phyloP scores from a whole-genome alignment of 1,140 invertebrate genomes.

The Plutomurus gul region DNA sequence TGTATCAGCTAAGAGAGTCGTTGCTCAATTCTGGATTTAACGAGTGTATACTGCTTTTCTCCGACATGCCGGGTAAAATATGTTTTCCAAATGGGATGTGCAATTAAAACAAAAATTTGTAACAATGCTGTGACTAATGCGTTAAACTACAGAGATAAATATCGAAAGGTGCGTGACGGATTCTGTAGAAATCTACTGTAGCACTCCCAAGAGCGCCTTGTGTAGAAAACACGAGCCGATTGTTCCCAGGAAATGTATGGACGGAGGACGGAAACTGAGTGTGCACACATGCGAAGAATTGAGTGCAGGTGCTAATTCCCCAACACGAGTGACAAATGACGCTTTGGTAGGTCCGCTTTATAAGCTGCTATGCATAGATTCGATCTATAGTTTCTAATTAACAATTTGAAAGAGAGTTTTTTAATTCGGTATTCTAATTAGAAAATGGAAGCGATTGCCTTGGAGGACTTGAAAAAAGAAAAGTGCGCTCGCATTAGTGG shows the following conservation, averaged over 20 bases:
- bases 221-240: constrained; percentile 74
- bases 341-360: constrained; percentile 21
- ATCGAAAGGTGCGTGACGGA: constrained; percentile 90
- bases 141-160: constrained; percentile 81
- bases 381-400: neutral
- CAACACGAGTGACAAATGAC: constrained; percentile 9
- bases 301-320: neutral
- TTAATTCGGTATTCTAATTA: constrained; percentile 58
- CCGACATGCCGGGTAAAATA: constrained; percentile 80
- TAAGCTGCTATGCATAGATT: neutral
- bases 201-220: constrained; percentile 85
- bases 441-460: constrained; percentile 71
- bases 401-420: neutral
- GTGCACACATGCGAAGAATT: neutral
- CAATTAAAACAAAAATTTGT: neutral
- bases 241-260: neutral
- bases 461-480: constrained; percentile 72
- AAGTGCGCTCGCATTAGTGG: constrained; percentile 80
- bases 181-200: constrained; percentile 82
- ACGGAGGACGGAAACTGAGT: neutral
- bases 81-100: no score
- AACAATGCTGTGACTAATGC: neutral
- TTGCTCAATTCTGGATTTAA: constrained; percentile 91
- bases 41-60: constrained; percentile 95
- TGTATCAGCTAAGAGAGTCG: constrained; percentile 83